phyloP scores from a whole-genome alignment of 2,113 vertebrate genomes.

The Callospermophilus lateralis region DNA sequence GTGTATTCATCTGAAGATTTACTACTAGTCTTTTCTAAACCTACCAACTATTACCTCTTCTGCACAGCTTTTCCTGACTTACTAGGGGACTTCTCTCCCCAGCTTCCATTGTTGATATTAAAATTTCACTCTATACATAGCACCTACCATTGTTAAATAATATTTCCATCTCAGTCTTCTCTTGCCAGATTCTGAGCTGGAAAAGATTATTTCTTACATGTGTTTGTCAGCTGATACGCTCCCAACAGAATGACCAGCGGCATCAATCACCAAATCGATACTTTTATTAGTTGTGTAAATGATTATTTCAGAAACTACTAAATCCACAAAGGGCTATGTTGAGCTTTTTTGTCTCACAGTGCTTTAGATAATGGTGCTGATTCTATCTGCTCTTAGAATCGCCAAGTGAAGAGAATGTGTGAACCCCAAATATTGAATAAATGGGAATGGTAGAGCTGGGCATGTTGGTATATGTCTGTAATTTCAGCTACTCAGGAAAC shows the following conservation, averaged over 20 bases:
- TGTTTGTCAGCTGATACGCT: background rate
- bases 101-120: too few relatives aligned
- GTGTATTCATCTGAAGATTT: background rate
- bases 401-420: background rate
- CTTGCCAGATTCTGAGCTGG: background rate
- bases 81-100: background rate
- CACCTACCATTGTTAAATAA: background rate
- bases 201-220: background rate
- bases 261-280: background rate
- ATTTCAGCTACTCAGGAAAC: background rate
- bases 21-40: background rate
- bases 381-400: constrained; percentile 22
- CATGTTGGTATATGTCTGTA: background rate
- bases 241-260: background rate
- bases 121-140: background rate
- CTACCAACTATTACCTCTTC: background rate
- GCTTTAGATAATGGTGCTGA: background rate
- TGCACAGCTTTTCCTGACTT: constrained; percentile 2
- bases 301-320: background rate
- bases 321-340: background rate
- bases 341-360: background rate
- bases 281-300: background rate
- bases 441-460: background rate
- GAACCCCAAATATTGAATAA: background rate
- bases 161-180: background rate